Conservation (phyloP, 2,888 invertebrate species). For the Andrena dorsata region DNA sequence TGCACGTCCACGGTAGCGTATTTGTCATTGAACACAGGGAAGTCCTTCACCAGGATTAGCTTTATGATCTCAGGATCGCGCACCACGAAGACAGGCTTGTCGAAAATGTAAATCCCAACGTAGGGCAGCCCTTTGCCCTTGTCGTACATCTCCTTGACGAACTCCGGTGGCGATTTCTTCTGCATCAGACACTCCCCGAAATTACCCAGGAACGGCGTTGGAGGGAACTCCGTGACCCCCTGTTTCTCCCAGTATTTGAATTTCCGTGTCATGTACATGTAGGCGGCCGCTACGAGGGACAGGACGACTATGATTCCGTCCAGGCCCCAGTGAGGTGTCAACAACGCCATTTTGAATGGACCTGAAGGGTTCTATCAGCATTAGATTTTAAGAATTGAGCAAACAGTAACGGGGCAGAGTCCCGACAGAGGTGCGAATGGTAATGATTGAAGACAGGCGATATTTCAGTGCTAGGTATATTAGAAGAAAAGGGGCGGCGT, state of each 20-base stretch:
- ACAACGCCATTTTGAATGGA: constrained; percentile 66
- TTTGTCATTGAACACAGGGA: constrained; percentile 84
- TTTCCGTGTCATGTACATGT: constrained; percentile 77
- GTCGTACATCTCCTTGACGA: constrained; percentile 82
- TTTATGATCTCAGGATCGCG: constrained; percentile 85
- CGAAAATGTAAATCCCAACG: constrained; percentile 83
- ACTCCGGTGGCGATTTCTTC: constrained; percentile 78
- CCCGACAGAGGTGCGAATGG: no score
- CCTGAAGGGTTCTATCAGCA: neutral
- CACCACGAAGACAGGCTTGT: constrained; percentile 84
- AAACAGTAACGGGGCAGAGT: neutral
- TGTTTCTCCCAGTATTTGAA: constrained; percentile 82
- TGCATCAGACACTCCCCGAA: constrained; percentile 79
- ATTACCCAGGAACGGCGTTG: constrained; percentile 85
- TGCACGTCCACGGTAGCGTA: constrained; percentile 76
- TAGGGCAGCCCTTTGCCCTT: constrained; percentile 76
- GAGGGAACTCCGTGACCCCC: constrained; percentile 82
- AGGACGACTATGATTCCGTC: constrained; percentile 69
- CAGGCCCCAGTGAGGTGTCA: constrained; percentile 73
- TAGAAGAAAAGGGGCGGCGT: no score
- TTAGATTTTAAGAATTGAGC: neutral
- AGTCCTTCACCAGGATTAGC: constrained; percentile 85
- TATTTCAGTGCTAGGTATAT: no score
- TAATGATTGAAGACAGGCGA: no score
- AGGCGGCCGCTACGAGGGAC: constrained; percentile 54